A percentile compares a stretch with the other conserved stretches of the same genome.
These are phyloP conservation scores for Perca flavescens DNA, from an alignment of 2,113 vertebrate species.

Conservation along the genomic window DNA sequence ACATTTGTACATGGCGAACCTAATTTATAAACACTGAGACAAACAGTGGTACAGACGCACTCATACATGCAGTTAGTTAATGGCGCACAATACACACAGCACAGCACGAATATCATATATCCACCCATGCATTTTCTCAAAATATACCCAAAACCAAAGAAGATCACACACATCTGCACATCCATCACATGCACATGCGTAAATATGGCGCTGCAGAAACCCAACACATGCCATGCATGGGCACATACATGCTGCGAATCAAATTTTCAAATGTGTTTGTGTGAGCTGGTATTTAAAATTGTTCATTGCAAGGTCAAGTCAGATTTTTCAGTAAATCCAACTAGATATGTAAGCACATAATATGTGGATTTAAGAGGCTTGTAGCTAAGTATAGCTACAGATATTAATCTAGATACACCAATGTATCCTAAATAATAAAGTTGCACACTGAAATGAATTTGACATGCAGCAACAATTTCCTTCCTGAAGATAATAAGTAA, in stretches of 20 bases:
- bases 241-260: constrained; percentile 10
- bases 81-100: neutral
- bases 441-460: neutral
- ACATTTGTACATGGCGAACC: constrained; percentile 44
- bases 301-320: neutral
- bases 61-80: constrained; percentile 13
- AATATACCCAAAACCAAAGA: constrained; percentile 14
- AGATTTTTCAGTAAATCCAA: neutral
- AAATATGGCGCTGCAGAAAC: constrained; percentile 21
- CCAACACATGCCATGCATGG: constrained; percentile 57
- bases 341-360: neutral
- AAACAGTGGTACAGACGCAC: constrained; percentile 15
- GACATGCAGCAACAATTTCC: neutral
- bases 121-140: constrained; percentile 17
- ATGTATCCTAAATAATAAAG: neutral
- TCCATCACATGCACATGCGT: constrained; percentile 53
- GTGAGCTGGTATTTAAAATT: neutral
- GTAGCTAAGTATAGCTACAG: neutral
- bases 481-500: neutral
- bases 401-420: neutral
- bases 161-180: constrained; percentile 24
- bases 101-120: neutral
- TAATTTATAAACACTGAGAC: constrained; percentile 23
- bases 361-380: neutral
- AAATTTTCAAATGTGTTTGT: constrained; percentile 15